phyloP scores from a whole-genome alignment of 2,888 invertebrate species.

The Papilio gigon region DNA sequence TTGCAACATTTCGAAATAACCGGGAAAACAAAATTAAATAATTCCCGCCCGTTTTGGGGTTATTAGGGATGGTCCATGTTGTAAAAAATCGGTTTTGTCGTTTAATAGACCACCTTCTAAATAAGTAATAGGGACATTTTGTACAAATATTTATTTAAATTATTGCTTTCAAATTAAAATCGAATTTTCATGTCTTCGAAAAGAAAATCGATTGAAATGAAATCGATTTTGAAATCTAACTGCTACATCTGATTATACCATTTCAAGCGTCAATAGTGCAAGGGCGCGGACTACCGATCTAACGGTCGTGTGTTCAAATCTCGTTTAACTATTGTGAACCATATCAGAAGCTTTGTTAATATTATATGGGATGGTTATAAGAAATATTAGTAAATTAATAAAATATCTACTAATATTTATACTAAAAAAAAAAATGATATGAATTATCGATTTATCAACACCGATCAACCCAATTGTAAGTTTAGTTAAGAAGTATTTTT shows the following conservation, averaged over 20 bases:
- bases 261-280: too few relatives aligned
- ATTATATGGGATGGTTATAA: too few relatives aligned
- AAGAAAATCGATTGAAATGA: too few relatives aligned
- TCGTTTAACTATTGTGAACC: too few relatives aligned
- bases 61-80: conserved; percentile 24
- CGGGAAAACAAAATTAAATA: conserved; percentile 27
- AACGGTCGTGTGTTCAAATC: too few relatives aligned
- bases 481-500: conserved; percentile 36
- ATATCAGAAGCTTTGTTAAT: too few relatives aligned
- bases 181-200: neutral
- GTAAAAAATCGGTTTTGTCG: conserved; percentile 16
- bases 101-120: neutral
- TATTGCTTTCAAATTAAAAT: neutral
- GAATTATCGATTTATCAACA: neutral
- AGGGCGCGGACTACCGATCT: too few relatives aligned
- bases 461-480: neutral
- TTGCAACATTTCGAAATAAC: conserved; percentile 33
- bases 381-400: too few relatives aligned
- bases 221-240: neutral
- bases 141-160: conserved; percentile 25
- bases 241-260: neutral
- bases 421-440: conserved; percentile 8
- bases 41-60: conserved; percentile 29
- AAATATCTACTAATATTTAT: too few relatives aligned
- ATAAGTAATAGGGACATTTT: too few relatives aligned